Conservation (phyloP, 2,797 vertebrate genomes). For the Pseudomugil tenellus region DNA sequence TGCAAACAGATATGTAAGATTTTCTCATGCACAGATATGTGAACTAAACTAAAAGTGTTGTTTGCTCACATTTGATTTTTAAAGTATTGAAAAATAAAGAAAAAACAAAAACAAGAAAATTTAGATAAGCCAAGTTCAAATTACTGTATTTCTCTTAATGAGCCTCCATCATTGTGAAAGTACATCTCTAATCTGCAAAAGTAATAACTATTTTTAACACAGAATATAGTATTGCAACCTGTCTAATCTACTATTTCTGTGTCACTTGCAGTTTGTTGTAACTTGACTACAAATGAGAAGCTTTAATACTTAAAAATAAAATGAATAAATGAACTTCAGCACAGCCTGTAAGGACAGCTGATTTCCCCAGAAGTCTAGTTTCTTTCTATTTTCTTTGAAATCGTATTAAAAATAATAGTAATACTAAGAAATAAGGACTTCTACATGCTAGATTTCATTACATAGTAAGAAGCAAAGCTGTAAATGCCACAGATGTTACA, state of each 20-base stretch:
- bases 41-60: neutral
- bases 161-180: neutral
- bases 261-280: conserved; percentile 1
- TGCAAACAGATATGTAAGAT: neutral
- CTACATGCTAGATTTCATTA: neutral
- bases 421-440: neutral
- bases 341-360: neutral
- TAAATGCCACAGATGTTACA: neutral
- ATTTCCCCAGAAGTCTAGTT: neutral
- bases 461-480: neutral
- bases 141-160: neutral
- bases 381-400: no score
- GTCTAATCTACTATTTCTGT: neutral
- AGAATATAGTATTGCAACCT: neutral
- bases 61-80: neutral
- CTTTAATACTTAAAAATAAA: neutral
- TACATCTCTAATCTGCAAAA: neutral
- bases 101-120: no score
- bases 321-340: neutral
- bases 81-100: neutral
- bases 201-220: conserved; percentile 7
- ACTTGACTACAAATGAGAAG: neutral
- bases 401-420: no score
- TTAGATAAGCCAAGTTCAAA: neutral
- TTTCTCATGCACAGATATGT: neutral